Conservation (phyloP, 2,797 vertebrate genomes). For the Agapornis canus region DNA sequence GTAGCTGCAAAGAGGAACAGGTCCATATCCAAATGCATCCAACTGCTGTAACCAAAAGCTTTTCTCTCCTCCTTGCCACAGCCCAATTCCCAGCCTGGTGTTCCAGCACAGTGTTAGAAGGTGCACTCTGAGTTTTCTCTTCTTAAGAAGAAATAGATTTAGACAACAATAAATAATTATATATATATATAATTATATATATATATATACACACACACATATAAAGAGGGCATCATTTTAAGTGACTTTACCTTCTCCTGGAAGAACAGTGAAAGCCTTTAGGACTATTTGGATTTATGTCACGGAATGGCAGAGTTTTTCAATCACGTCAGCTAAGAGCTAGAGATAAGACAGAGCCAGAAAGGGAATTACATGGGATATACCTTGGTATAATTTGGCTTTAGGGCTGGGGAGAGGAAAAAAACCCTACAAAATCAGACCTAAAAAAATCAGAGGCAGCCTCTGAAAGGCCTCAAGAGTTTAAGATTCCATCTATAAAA, state of each 20-base stretch:
- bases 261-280: background rate
- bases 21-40: background rate
- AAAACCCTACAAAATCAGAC: background rate
- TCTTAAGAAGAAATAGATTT: background rate
- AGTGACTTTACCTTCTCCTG: background rate
- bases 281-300: conserved; percentile 12
- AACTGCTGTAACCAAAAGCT: background rate
- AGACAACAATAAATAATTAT: background rate
- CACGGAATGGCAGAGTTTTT: conserved; percentile 24
- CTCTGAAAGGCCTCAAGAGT: background rate
- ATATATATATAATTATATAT: fast-evolving
- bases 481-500: background rate
- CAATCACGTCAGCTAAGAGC: conserved; percentile 47
- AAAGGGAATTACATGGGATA: conserved; percentile 48
- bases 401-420: background rate
- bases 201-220: fast-evolving
- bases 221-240: background rate
- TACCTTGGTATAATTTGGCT: conserved; percentile 3
- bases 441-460: background rate
- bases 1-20: background rate
- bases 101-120: background rate
- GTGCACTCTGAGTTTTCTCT: background rate
- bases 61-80: background rate
- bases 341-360: conserved; percentile 33
- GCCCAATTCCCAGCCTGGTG: background rate